Percentiles rank a stretch among this genome's conserved stretches.
Conservation (phyloP, 2,797 vertebrate species). For the Myripristis jacobus region DNA sequence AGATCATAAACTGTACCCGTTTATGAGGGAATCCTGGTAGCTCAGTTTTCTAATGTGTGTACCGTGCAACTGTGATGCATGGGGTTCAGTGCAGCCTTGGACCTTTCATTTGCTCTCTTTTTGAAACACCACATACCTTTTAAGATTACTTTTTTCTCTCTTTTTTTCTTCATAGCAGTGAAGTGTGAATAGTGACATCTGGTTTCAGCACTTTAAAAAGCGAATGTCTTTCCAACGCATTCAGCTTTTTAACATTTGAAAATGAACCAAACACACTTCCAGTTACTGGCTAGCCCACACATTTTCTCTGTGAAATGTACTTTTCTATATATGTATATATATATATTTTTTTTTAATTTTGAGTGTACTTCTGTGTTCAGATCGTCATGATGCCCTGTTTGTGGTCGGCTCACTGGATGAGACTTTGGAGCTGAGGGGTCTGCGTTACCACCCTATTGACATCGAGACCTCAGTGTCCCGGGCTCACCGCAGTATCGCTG, state of each 20-base stretch:
- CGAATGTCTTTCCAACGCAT: too few species aligned
- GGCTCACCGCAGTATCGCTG: constrained; percentile 95
- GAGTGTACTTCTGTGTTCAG: constrained; percentile 72
- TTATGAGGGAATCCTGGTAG: too few species aligned
- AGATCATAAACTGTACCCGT: not conserved
- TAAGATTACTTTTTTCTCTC: too few species aligned
- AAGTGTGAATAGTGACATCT: too few species aligned
- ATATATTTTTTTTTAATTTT: not conserved
- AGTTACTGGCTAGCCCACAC: not conserved
- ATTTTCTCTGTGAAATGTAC: not conserved
- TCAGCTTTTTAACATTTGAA: not conserved
- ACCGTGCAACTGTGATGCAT: too few species aligned
- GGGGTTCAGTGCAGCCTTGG: too few species aligned
- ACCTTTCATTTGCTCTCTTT: too few species aligned
- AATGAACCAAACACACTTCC: not conserved
- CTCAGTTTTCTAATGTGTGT: too few species aligned
- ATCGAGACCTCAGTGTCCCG: constrained; percentile 97
- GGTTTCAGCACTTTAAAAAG: too few species aligned
- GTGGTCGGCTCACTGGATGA: constrained; percentile 97
- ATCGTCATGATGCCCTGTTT: constrained; percentile 98
- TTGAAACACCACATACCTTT: too few species aligned
- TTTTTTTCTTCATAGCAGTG: too few species aligned
- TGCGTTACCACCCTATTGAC: constrained; percentile 96
- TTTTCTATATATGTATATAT: not conserved
- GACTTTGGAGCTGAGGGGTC: constrained; percentile 93